Conservation (phyloP, 2,888 invertebrate species). For the Drosophila gaucha region DNA sequence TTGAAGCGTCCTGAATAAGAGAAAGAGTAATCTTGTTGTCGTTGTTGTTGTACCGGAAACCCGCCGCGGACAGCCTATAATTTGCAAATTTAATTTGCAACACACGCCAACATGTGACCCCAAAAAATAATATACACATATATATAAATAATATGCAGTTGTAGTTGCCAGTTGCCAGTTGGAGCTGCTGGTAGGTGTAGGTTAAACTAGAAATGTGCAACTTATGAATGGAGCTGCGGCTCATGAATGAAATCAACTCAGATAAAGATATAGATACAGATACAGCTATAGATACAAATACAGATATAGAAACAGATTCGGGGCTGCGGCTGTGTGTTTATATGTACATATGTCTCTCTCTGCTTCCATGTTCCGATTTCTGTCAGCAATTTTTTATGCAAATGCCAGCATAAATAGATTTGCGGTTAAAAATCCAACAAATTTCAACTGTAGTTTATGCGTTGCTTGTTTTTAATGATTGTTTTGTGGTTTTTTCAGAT, state of each 20-base stretch:
- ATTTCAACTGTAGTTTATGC: constrained; percentile 50
- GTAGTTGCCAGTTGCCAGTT: constrained; percentile 43
- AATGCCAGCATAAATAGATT: constrained; percentile 58
- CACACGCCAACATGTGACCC: constrained; percentile 81
- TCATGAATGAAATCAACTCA: constrained; percentile 70
- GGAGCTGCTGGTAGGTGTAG: constrained; percentile 60
- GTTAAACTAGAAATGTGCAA: constrained; percentile 76
- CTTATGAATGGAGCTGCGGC: constrained; percentile 61
- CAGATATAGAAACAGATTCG: neutral
- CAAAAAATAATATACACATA: constrained; percentile 52
- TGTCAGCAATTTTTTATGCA: constrained; percentile 70
- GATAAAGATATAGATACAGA: constrained; percentile 7
- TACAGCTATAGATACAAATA: neutral
- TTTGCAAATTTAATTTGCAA: constrained; percentile 82
- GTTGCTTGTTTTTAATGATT: constrained; percentile 54
- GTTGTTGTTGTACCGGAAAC: constrained; percentile 67
- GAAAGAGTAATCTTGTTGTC: constrained; percentile 14
- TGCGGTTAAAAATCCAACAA: constrained; percentile 67
- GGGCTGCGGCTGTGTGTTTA: constrained; percentile 4
- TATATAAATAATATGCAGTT: constrained; percentile 74
- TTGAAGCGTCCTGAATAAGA: constrained; percentile 41
- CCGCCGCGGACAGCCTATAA: constrained; percentile 77
- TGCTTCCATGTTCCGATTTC: constrained; percentile 52
- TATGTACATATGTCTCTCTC: too few relatives aligned
- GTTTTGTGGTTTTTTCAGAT: constrained; percentile 55